Evolutionary conservation across 2,113 vertebrate species (phyloP).

Genomic region (Lamprologus ornatipinnis): DNA sequence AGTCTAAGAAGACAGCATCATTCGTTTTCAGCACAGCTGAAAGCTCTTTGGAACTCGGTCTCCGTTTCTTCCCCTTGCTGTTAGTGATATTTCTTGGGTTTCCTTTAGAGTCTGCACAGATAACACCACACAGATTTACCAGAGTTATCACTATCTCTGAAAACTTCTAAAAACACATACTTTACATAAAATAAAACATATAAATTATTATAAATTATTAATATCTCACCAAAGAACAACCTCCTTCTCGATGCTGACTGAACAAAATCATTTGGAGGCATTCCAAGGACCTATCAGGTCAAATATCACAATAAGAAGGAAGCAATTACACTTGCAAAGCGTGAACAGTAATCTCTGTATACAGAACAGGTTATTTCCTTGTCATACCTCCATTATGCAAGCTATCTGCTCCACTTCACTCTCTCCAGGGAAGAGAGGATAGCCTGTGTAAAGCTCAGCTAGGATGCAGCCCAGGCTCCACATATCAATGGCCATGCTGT

Average conservation of each 20-base stretch:
- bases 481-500: slow-evolving; percentile 93
- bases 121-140: not conserved
- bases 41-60: slow-evolving; percentile 83
- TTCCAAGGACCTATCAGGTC: slow-evolving; percentile 80
- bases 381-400: slow-evolving; percentile 89
- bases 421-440: slow-evolving; percentile 87
- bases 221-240: slow-evolving; percentile 83
- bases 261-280: slow-evolving; percentile 83
- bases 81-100: slow-evolving; percentile 82
- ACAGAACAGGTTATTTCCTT: not conserved
- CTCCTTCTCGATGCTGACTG: slow-evolving; percentile 81
- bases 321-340: not conserved
- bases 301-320: not conserved
- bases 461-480: slow-evolving; percentile 95
- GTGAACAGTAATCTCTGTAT: not conserved
- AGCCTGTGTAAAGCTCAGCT: slow-evolving; percentile 85
- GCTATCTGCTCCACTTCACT: slow-evolving; percentile 90
- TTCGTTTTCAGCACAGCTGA: slow-evolving; percentile 79
- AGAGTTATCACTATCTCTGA: not conserved
- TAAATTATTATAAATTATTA: not conserved
- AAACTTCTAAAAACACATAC: not conserved
- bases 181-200: not conserved
- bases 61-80: slow-evolving; percentile 84
- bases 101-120: slow-evolving; percentile 82
- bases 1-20: slow-evolving; percentile 82